phyloP scores from a whole-genome alignment of 1,140 invertebrate species.

The Tetramorium parvispinum region DNA sequence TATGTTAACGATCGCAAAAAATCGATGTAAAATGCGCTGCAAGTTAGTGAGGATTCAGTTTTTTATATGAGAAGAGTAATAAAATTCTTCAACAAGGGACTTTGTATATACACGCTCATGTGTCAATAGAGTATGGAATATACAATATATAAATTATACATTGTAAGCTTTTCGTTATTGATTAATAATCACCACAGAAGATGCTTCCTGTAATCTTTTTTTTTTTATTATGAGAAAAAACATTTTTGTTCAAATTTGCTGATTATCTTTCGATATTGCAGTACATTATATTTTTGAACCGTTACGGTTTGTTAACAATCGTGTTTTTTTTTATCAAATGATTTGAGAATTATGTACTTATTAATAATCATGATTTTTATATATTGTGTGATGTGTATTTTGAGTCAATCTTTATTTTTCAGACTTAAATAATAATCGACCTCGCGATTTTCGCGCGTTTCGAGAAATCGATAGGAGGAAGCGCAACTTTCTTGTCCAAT shows the following conservation, averaged over 20 bases:
- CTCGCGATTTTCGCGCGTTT: neutral
- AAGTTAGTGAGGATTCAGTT: constrained; percentile 43
- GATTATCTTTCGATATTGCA: neutral
- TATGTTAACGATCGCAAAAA: constrained; percentile 12
- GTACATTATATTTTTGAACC: neutral
- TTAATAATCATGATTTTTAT: neutral
- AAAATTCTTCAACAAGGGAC: constrained; percentile 19
- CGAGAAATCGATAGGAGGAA: neutral
- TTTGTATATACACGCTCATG: constrained; percentile 56
- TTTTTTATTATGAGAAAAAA: neutral
- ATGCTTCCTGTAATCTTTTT: neutral
- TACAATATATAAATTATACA: constrained; percentile 53
- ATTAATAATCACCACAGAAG: neutral
- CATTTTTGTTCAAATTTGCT: neutral
- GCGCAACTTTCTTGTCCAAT: neutral
- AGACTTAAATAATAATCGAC: neutral
- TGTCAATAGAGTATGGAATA: constrained; percentile 57
- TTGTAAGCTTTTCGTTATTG: constrained; percentile 26
- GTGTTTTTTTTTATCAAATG: neutral
- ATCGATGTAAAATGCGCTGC: constrained; percentile 30
- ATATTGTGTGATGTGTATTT: neutral
- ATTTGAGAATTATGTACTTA: neutral
- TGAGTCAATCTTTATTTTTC: neutral
- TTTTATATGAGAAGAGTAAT: constrained; percentile 49
- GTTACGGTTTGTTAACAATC: neutral